Evolutionary conservation across 2,888 invertebrate genomes (phyloP), one percentile per base, ranked within the genome.

Genomic region (Mylabris sibirica): DNA sequence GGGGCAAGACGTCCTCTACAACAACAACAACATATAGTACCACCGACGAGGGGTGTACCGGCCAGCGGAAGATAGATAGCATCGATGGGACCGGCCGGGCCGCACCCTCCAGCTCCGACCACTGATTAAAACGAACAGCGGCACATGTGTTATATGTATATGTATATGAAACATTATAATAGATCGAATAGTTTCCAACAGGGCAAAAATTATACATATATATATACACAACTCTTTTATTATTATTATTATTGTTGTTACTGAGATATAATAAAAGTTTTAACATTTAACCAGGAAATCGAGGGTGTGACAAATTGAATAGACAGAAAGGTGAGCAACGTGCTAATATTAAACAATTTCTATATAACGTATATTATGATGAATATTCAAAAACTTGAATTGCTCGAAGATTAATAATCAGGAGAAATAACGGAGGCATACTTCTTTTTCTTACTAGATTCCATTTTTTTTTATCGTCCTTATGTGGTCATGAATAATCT

Each of bases 51-150:
- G 79, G 79, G 77, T 79, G 79, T 26, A 72, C 75, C 70, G 74
- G 69, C 77, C 77, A 77, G 78, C 77, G 79, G 78, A 80, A 80
- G 79, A 80, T 75, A 79, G 80, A 80, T 80, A 80, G 79, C 79
- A 80, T 80, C 80, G 77, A 72, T 78, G 78, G 79, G 79, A 80
- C 80, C 76, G 79, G 78, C 79, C 72, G 62, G 70, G 80, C 80
- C 80, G 80, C 80, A 80, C 80, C 80, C 80, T 79, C 63, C 30
- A 65, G 63, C 67, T 12, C 22, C 57, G 67, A 67, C 69, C 69
- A 69, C 69, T 66, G 69, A 60, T 69, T 63, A 63, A 64, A 69
- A 66, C 69, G 66, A 64, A 44, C 49, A 22, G 49, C 49, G 49
- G 49, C 49, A 22, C 49, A 49, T 20, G 20, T 49, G n/a, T 20